These are phyloP conservation scores for Pachyramphus minor DNA, from an alignment of 2,113 vertebrate genomes.

Conservation along the genomic window DNA sequence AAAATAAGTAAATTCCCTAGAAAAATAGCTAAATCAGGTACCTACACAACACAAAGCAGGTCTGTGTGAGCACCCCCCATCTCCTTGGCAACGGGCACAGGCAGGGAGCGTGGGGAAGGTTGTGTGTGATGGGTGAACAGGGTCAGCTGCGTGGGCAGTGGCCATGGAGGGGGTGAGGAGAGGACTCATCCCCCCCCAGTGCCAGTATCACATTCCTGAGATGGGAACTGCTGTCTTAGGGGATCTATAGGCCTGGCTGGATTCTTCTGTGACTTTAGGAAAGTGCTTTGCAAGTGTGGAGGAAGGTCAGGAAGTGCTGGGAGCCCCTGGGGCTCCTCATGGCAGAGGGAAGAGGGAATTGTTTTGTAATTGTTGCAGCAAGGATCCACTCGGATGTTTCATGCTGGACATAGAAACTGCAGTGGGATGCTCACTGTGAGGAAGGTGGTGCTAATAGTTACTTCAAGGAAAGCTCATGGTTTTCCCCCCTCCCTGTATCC, in stretches of 20 bases:
- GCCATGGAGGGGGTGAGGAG: rapidly evolving
- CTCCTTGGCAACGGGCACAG: not conserved
- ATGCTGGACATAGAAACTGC: rapidly evolving
- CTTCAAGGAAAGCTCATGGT: not conserved
- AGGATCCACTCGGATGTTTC: not conserved
- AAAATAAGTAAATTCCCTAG: not conserved
- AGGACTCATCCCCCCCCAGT: not conserved
- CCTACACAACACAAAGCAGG: not conserved
- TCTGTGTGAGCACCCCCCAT: not conserved
- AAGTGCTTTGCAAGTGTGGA: rapidly evolving
- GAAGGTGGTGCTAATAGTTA: not conserved
- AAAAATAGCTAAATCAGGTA: not conserved
- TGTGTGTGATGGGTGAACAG: not conserved
- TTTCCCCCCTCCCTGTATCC: rapidly evolving
- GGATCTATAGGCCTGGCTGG: not conserved
- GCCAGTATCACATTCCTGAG: not conserved
- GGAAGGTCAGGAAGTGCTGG: not conserved
- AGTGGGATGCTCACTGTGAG: not conserved
- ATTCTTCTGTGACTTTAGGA: not conserved
- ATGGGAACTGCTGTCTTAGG: rapidly evolving
- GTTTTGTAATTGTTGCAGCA: not conserved
- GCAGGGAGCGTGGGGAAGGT: not conserved
- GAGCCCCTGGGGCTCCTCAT: rapidly evolving
- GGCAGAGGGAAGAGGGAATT: not conserved
- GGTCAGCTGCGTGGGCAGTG: not conserved